phyloP scores from a whole-genome alignment of 2,888 invertebrate species.

The Plusia festucae region DNA sequence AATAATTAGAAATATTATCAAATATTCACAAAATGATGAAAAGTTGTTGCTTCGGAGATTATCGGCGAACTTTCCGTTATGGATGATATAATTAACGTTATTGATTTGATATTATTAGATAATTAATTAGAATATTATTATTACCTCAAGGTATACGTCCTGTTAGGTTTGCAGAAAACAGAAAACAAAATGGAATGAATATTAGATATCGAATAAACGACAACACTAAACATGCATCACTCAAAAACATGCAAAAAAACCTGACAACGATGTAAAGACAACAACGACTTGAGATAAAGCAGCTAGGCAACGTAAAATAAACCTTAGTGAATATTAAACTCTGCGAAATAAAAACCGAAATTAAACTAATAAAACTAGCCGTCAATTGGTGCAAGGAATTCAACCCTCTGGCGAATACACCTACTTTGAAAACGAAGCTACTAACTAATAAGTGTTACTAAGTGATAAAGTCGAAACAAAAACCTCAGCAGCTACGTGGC shows the following conservation, averaged over 20 bases:
- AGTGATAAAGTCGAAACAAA: neutral
- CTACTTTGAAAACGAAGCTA: neutral
- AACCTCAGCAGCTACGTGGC: neutral
- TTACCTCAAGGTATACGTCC: constrained; percentile 88
- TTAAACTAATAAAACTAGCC: constrained; percentile 15
- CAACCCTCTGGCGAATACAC: neutral
- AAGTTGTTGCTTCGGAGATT: too few relatives aligned
- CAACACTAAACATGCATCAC: constrained; percentile 57
- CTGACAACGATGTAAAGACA: constrained; percentile 38
- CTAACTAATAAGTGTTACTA: neutral
- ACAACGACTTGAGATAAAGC: constrained; percentile 22
- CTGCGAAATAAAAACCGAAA: constrained; percentile 20
- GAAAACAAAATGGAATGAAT: constrained; percentile 60
- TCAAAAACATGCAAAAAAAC: constrained; percentile 56
- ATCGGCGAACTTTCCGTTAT: too few relatives aligned
- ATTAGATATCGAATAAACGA: constrained; percentile 48
- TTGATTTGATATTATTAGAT: neutral
- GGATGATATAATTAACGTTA: neutral
- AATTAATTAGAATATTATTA: constrained; percentile 2
- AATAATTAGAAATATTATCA: neutral
- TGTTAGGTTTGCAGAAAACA: constrained; percentile 73
- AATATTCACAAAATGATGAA: neutral
- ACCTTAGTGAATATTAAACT: constrained; percentile 6
- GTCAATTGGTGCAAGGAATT: neutral
- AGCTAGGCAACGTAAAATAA: constrained; percentile 27